Conservation (phyloP, 2,113 vertebrate species). For the Poeciliopsis occidentalis region DNA sequence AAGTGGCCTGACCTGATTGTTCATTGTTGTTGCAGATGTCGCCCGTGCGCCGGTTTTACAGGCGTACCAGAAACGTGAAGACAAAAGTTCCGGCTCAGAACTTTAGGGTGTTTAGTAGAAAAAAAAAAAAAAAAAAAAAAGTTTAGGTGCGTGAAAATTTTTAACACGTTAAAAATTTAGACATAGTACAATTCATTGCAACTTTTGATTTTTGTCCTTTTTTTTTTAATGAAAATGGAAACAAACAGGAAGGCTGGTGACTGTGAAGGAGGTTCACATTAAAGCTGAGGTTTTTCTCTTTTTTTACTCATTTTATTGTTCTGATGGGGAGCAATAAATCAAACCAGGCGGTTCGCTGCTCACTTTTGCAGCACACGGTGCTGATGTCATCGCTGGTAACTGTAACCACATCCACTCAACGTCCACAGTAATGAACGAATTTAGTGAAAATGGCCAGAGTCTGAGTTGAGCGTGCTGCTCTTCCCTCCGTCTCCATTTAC, state of each 20-base stretch:
- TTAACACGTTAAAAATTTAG: too few species aligned
- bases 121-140: too few species aligned
- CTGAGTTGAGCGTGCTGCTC: background rate
- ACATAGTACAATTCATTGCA: too few species aligned
- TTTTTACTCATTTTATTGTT: background rate
- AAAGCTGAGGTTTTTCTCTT: background rate
- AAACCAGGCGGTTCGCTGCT: background rate
- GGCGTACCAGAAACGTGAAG: too few species aligned
- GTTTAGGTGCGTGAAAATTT: too few species aligned
- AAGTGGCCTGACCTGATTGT: too few species aligned
- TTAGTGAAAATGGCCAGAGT: background rate
- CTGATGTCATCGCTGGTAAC: background rate
- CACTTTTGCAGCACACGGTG: background rate
- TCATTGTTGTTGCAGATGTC: too few species aligned
- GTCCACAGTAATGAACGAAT: background rate
- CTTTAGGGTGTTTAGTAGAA: too few species aligned
- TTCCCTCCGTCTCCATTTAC: background rate
- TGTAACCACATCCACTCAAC: background rate
- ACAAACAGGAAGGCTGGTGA: background rate
- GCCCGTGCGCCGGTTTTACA: too few species aligned
- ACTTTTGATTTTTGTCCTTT: too few species aligned
- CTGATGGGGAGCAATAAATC: background rate
- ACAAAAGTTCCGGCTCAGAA: too few species aligned
- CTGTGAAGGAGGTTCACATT: background rate
- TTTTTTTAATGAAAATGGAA: background rate